Base-by-base conservation (phyloP, 2,797 vertebrate species). In the Chloroceryle amazona region DNA sequence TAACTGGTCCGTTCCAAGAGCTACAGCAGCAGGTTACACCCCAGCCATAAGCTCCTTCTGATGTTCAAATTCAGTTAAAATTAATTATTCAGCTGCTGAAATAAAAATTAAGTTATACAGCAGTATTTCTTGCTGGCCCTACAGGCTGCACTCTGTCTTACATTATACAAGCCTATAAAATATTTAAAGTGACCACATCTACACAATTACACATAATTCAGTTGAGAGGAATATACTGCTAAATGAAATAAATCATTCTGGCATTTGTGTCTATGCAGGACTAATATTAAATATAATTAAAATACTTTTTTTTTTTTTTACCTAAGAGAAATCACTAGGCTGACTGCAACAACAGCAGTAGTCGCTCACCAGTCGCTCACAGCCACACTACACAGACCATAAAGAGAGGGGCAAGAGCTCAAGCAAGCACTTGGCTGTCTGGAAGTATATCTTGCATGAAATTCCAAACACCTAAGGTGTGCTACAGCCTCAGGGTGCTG, bases 171-270 rank as follows among this genome's bases (percentile, higher is more conserved):
- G 74, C 71, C 81, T 61, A 96, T 98, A 92, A 98, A 98, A 95
- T 97, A 98, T 98, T 97, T 96, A 97, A 97, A 97, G 91, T 76
- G 92, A 81, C 91, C 68, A 52, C 88, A 83, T 96, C 95, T 83
- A 93, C 91, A 93, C 93, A 97, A 95, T 97, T 94, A 93, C 80
- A 86, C 51, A 55, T 73, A 96, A 97, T 82, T 96, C 87, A 93
- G 89, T 66, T 76, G 81, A 97, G 71, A 86, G 82, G 87, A 97
- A 78, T 89, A 88, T 39, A 90, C 67, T 29, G 52, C 37, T 79
- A 87, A 96, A 93, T 1, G 47, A 92, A 92, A 95, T 92, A 94
- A 94, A 93, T 97, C 93, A 91, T 3, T 51, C 15, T 92, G 39
- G 57, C 55, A 92, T 65, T 85, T 95, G 28, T 95, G 23, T 92